Percentiles rank a stretch among this genome's conserved stretches.
Evolutionary conservation across 92 coral and sea anemone species (phyloP).

Genomic region (Palythoa grandis): DNA sequence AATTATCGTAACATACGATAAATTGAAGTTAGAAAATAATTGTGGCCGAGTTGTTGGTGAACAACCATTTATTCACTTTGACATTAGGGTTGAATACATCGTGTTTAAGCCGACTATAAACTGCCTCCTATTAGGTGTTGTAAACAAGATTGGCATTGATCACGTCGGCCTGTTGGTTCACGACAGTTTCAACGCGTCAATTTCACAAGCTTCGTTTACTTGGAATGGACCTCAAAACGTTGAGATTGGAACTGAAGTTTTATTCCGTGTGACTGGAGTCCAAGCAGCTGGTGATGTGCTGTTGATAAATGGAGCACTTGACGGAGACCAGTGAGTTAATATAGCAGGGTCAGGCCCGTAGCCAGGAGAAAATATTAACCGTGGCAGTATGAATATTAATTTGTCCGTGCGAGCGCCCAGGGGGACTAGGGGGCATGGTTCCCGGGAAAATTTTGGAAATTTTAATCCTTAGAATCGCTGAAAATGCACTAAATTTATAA

Average conservation of each 20-base stretch:
- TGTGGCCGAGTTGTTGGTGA: conserved; percentile 77
- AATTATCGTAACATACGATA: conserved; percentile 81
- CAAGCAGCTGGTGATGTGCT: conserved; percentile 88
- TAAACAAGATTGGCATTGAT: conserved; percentile 79
- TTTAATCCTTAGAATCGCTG: no score
- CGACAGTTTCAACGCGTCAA: conserved; percentile 85
- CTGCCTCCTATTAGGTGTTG: conserved; percentile 80
- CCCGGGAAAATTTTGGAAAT: no score
- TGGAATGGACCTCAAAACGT: conserved; percentile 65
- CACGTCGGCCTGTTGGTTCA: conserved; percentile 94
- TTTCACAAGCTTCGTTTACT: conserved; percentile 59
- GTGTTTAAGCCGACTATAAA: conserved; percentile 85
- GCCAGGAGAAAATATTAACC: no score
- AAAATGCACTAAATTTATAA: no score
- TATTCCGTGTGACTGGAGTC: conserved; percentile 71
- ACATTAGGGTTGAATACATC: conserved; percentile 78
- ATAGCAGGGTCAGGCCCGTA: no score
- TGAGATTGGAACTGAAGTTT: conserved; percentile 78
- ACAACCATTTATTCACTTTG: conserved; percentile 84
- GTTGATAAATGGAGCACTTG: conserved; percentile 79
- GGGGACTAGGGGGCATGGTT: no score
- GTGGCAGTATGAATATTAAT: no score
- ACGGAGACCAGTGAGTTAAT: conserved; percentile 39
- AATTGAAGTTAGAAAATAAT: conserved; percentile 67
- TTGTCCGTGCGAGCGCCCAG: no score